Conservation (phyloP, 2,113 vertebrate species). For the Aix galericulata region DNA sequence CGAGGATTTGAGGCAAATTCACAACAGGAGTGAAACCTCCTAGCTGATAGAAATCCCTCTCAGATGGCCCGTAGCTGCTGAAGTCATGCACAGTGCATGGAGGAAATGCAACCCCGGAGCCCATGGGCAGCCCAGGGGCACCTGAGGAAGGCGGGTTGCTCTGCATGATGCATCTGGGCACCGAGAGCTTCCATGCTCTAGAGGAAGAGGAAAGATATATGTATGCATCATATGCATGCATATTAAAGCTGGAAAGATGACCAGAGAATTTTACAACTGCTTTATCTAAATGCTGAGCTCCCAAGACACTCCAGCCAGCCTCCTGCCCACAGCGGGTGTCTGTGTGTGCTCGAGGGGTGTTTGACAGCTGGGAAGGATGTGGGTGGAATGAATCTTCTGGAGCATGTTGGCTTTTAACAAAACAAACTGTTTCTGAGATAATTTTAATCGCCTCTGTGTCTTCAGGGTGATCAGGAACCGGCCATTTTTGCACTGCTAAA, state of each 20-base stretch:
- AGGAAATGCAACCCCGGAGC: background rate
- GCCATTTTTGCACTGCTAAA: background rate
- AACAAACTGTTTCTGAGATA: background rate
- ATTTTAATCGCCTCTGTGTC: background rate
- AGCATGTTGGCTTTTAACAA: background rate
- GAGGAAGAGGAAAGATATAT: background rate
- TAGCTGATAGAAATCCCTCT: background rate
- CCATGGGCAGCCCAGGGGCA: background rate
- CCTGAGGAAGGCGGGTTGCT: accelerated
- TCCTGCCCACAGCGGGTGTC: background rate
- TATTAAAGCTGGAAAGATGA: background rate
- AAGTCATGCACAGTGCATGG: background rate
- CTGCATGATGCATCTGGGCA: accelerated
- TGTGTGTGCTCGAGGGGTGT: background rate
- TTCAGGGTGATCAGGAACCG: background rate
- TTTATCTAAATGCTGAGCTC: background rate
- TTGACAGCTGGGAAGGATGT: background rate
- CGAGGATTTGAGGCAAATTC: background rate
- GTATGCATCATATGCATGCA: background rate
- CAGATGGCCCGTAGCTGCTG: accelerated
- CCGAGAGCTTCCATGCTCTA: background rate
- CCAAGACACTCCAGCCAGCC: background rate
- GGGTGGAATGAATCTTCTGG: background rate
- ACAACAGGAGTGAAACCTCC: background rate
- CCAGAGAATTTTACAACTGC: background rate